These are phyloP conservation scores for Meliscaeva auricollis DNA, from an alignment of 2,888 invertebrate species.

Conservation along the genomic window DNA sequence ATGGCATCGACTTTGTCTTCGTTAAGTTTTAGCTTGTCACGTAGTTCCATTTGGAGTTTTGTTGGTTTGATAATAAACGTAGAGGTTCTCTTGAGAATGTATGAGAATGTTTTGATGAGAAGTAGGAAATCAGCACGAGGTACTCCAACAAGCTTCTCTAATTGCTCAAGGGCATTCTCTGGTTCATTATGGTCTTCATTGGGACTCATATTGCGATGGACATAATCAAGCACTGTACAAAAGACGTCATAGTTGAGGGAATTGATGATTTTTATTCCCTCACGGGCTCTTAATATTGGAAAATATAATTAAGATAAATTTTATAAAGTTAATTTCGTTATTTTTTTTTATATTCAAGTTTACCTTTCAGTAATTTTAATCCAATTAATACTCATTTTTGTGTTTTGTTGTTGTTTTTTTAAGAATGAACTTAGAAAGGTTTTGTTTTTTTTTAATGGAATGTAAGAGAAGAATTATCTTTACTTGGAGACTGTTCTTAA, in stretches of 20 bases:
- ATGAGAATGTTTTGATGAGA: constrained; percentile 83
- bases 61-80: constrained; percentile 86
- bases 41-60: constrained; percentile 84
- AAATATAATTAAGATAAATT: not conserved
- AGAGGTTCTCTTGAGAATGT: constrained; percentile 85
- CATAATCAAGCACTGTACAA: constrained; percentile 82
- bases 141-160: constrained; percentile 82
- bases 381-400: constrained; percentile 80
- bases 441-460: not conserved
- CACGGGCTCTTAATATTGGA: constrained; percentile 80
- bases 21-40: constrained; percentile 84
- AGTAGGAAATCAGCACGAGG: constrained; percentile 82
- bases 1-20: constrained; percentile 86
- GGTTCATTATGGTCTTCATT: constrained; percentile 79
- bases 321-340: too few relatives aligned
- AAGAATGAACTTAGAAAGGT: not conserved
- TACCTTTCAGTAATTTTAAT: constrained; percentile 82
- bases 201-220: constrained; percentile 83
- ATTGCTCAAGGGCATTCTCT: constrained; percentile 82
- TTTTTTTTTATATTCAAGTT: not conserved
- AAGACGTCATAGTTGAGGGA: constrained; percentile 82
- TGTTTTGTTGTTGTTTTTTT: constrained; percentile 5
- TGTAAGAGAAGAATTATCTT: too few relatives aligned
- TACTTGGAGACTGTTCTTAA: too few relatives aligned
- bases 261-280: constrained; percentile 84